These are phyloP conservation scores for Aricia agestis DNA, from an alignment of 1,140 invertebrate genomes.

Conservation along the genomic window DNA sequence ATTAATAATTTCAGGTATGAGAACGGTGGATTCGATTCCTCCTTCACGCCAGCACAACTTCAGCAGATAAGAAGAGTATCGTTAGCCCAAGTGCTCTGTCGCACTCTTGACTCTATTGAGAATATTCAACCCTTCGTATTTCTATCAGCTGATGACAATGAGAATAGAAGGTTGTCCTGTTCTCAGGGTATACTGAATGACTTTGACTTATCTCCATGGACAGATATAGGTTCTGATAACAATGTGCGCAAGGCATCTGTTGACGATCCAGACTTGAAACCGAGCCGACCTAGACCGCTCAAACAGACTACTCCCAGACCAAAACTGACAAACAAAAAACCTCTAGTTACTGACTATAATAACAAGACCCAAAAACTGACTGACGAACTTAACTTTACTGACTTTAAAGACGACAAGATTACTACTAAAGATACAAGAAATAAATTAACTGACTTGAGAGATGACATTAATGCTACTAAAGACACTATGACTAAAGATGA, in stretches of 20 bases:
- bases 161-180: conserved; percentile 82
- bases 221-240: conserved; percentile 67
- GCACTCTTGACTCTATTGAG: conserved; percentile 86
- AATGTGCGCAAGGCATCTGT: conserved; percentile 60
- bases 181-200: conserved; percentile 82
- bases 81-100: conserved; percentile 90
- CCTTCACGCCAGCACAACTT: conserved; percentile 90
- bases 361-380: conserved; percentile 37
- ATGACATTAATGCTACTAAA: conserved; percentile 26
- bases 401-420: conserved; percentile 29
- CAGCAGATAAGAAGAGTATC: conserved; percentile 88
- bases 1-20: conserved; percentile 78
- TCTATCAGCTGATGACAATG: conserved; percentile 78
- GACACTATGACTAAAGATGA: conserved; percentile 32
- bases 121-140: conserved; percentile 87
- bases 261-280: conserved; percentile 38
- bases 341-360: conserved; percentile 23
- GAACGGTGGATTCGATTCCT: conserved; percentile 83
- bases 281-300: conserved; percentile 38
- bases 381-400: conserved; percentile 38
- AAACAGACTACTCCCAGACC: conserved; percentile 32
- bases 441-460: too few species aligned
- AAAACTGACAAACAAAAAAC: conserved; percentile 43
- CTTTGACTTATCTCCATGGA: conserved; percentile 81
- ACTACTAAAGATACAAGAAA: conserved; percentile 21